Conservation (phyloP, 2,113 vertebrate species). For the Nothoprocta perdicaria region DNA sequence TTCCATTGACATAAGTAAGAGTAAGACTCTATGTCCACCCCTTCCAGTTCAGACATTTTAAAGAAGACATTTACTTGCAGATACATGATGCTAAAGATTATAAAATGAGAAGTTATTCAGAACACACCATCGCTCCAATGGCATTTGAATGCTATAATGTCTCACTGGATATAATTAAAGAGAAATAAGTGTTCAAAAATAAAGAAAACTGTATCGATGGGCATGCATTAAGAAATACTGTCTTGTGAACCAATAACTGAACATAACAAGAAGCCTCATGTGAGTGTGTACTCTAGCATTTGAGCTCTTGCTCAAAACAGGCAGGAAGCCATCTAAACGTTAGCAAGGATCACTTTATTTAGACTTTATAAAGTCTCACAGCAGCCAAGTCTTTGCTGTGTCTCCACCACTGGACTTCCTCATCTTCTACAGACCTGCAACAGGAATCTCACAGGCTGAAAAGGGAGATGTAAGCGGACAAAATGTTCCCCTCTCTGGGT, state of each 20-base stretch:
- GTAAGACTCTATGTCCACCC: not conserved
- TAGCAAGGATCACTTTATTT: conserved; percentile 23
- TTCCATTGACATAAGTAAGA: not conserved
- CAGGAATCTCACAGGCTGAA: not conserved
- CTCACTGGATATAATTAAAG: not conserved
- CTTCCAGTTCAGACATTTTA: not conserved
- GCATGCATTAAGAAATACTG: conserved; percentile 2
- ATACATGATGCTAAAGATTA: not conserved
- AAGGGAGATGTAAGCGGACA: not conserved
- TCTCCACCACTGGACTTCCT: not conserved
- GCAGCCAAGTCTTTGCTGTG: not conserved
- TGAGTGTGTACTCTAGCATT: conserved; percentile 2
- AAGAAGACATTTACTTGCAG: not conserved
- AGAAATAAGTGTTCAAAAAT: conserved; percentile 1
- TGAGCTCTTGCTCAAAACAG: conserved; percentile 8
- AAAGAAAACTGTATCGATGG: not conserved
- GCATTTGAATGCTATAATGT: not conserved
- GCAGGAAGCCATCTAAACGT: not conserved
- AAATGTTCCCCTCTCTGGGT: not conserved
- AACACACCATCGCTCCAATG: not conserved
- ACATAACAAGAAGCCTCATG: conserved; percentile 28
- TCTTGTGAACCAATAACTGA: not conserved
- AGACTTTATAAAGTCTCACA: conserved; percentile 34
- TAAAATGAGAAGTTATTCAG: not conserved
- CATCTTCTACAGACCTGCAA: not conserved